Percentiles rank a stretch among this genome's conserved stretches.
Evolutionary conservation across 2,797 vertebrate genomes (phyloP).

Genomic region (Fundulus diaphanus): DNA sequence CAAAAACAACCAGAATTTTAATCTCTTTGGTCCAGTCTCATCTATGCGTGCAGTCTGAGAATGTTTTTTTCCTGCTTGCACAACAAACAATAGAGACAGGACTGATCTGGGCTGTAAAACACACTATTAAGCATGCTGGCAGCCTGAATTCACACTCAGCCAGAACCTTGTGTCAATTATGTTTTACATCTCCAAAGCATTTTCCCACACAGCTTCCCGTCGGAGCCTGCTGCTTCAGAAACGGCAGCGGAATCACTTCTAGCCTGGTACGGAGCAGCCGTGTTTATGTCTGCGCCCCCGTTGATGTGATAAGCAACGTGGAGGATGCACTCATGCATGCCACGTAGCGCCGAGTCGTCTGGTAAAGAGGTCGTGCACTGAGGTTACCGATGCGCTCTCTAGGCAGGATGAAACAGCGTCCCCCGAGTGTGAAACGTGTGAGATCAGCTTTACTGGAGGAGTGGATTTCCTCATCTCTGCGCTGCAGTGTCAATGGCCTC

Average conservation of each 20-base stretch:
- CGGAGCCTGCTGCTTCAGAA: slow-evolving; percentile 29
- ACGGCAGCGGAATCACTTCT: slow-evolving; percentile 26
- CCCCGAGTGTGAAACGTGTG: slow-evolving; percentile 7
- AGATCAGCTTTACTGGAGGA: slow-evolving; percentile 8
- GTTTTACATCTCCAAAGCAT: not conserved
- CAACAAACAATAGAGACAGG: slow-evolving; percentile 5
- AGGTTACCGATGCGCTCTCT: slow-evolving; percentile 47
- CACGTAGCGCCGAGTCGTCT: slow-evolving; percentile 10
- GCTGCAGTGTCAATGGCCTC: slow-evolving; percentile 1
- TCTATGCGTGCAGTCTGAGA: slow-evolving; percentile 3
- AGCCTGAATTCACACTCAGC: slow-evolving; percentile 16
- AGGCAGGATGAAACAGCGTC: slow-evolving; percentile 10
- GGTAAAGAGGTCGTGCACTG: slow-evolving; percentile 25
- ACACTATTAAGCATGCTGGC: not conserved
- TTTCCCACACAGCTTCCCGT: not conserved
- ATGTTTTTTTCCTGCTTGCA: not conserved
- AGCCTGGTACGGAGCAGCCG: slow-evolving; percentile 66
- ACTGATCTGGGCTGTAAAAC: not conserved
- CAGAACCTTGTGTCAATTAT: not conserved
- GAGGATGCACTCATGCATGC: slow-evolving; percentile 26
- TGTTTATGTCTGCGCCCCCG: slow-evolving; percentile 51
- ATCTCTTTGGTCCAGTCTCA: slow-evolving; percentile 8
- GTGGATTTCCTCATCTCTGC: slow-evolving; percentile 2
- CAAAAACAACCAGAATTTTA: not conserved
- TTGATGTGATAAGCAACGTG: slow-evolving; percentile 58